A percentile compares a stretch with the other conserved stretches of the same genome.
phyloP scores from a whole-genome alignment of 2,797 vertebrate species.

The Psittacula echo region DNA sequence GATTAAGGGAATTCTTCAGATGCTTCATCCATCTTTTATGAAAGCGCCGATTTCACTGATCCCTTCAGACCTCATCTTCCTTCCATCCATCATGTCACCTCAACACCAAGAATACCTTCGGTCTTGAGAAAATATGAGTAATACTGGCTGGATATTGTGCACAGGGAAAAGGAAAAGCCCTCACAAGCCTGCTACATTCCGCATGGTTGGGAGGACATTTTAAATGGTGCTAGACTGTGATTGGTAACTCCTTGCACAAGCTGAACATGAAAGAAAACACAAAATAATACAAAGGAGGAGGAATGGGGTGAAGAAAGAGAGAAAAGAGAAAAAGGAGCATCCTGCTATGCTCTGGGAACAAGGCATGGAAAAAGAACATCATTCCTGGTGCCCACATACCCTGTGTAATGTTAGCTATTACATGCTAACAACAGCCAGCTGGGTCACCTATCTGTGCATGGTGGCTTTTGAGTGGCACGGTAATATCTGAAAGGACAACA shows the following conservation, averaged over 20 bases:
- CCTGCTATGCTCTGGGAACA: neutral
- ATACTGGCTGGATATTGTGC: neutral
- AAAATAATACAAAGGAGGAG: neutral
- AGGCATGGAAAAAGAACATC: neutral
- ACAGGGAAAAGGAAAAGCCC: neutral
- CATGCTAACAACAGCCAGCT: neutral
- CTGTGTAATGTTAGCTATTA: neutral
- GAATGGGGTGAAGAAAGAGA: neutral
- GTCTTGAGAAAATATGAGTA: neutral
- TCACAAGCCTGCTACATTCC: neutral
- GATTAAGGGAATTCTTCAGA: neutral
- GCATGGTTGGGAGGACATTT: neutral
- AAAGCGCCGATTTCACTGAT: neutral
- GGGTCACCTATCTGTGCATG: neutral
- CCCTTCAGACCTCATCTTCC: neutral
- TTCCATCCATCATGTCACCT: conserved; percentile 10
- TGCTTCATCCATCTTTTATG: neutral
- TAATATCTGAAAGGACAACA: neutral
- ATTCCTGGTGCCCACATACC: neutral
- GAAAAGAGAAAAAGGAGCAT: neutral
- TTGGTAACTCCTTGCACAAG: neutral
- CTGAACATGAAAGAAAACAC: neutral
- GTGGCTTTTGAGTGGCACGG: neutral
- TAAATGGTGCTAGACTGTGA: neutral
- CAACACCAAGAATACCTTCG: neutral